These are phyloP conservation scores for Podiceps cristatus DNA, from an alignment of 2,113 vertebrate genomes.

Conservation along the genomic window DNA sequence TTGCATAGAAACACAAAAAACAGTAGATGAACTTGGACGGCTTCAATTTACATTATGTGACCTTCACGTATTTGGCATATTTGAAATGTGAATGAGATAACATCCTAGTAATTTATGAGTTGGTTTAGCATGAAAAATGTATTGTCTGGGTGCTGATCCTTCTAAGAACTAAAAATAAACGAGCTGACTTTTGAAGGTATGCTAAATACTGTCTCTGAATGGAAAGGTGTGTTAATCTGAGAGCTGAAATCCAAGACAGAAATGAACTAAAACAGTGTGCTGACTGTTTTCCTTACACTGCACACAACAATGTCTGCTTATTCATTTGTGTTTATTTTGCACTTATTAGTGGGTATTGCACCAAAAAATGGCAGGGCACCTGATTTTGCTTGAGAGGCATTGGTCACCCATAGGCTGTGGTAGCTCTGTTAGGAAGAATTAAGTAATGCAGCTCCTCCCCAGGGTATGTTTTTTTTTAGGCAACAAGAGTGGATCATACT, in stretches of 20 bases:
- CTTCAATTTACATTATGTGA: conserved; percentile 7
- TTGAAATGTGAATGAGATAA: conserved; percentile 1
- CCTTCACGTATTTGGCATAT: conserved; percentile 1
- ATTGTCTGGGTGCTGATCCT: conserved; percentile 29
- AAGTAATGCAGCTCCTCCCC: background rate
- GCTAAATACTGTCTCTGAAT: background rate
- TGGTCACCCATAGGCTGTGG: background rate
- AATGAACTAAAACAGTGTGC: background rate
- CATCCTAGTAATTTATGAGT: conserved; percentile 16
- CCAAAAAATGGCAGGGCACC: background rate
- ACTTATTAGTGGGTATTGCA: background rate
- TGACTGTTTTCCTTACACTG: background rate
- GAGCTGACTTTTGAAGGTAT: background rate
- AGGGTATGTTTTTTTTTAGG: rapidly evolving
- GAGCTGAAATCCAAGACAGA: background rate
- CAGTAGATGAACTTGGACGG: background rate
- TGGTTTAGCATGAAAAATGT: conserved; percentile 36
- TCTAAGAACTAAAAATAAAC: conserved; percentile 19
- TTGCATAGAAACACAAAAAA: background rate
- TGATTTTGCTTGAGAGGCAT: background rate
- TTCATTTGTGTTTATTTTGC: background rate
- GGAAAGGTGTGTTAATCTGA: background rate
- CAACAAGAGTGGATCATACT: background rate
- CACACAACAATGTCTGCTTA: background rate
- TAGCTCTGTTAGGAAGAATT: background rate